Evolutionary conservation across 1,140 invertebrate genomes (phyloP).

Genomic region (Schlechtendalia chinensis): DNA sequence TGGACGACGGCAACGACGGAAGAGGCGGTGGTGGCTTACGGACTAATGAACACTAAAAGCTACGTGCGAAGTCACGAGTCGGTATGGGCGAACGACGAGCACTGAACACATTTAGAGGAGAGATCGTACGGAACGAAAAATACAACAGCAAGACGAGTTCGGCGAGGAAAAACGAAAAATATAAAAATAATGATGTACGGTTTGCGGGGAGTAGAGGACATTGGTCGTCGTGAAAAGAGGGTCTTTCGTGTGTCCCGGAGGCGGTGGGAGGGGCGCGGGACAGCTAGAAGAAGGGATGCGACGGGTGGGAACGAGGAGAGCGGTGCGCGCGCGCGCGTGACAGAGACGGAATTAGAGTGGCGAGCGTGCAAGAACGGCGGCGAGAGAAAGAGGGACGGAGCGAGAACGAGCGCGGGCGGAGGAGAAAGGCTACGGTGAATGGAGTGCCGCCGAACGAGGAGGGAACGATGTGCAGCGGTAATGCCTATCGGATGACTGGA

Average conservation of each 20-base stretch:
- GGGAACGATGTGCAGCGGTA: not conserved
- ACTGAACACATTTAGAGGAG: slow-evolving; percentile 8
- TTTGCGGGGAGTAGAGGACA: slow-evolving; percentile 36
- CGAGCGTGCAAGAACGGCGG: too few relatives aligned
- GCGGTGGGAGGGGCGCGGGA: not conserved
- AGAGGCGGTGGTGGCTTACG: not conserved
- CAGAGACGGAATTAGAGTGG: not conserved
- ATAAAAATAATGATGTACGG: slow-evolving; percentile 38
- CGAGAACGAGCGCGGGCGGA: not conserved
- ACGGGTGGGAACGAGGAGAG: not conserved
- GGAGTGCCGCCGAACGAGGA: not conserved
- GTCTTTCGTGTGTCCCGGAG: slow-evolving; percentile 27
- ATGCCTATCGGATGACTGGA: not conserved
- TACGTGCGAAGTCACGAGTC: slow-evolving; percentile 5
- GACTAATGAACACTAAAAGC: slow-evolving; percentile 33
- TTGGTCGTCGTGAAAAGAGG: slow-evolving; percentile 46
- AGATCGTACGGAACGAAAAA: not conserved
- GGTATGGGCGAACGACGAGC: slow-evolving; percentile 1
- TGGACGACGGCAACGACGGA: not conserved
- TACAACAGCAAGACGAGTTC: not conserved
- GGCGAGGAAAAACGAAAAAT: not conserved
- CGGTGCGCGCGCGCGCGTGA: not conserved
- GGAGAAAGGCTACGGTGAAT: not conserved
- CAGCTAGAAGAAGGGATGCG: slow-evolving; percentile 25
- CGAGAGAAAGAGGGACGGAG: not conserved